Evolutionary conservation across 1,140 invertebrate genomes (phyloP), one percentile per base, ranked within the genome.

Genomic region (Asbolus verrucosus): DNA sequence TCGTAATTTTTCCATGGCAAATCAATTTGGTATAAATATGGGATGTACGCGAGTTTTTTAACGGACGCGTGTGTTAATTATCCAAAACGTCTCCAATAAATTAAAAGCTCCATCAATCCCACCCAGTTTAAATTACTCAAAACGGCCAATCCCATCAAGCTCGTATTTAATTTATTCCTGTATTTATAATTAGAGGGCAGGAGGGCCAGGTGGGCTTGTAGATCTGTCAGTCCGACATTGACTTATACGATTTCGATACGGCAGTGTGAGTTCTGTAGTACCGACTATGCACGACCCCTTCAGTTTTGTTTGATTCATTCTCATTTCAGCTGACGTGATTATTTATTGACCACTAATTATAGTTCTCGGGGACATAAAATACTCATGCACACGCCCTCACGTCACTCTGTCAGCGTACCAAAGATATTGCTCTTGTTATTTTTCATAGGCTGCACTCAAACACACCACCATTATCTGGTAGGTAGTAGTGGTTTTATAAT

Each of bases 301-400:
- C 46, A 54, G 46, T 54, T 54, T 54, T 54, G 21, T 59, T 76
- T 77, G 73, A 78, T 76, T 78, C 75, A 76, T 78, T 75, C 67
- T 59, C 75, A 39, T 67, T 75, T 74, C 72, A 70, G 66, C 75
- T 76, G 75, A 75, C 73, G 69, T 72, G 67, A 78, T 78, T 78
- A 78, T 78, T 78, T 78, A 78, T 78, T 76, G 67, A 63, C 67
- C 73, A 70, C 76, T 78, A 78, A 78, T 78, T 76, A 78, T 75
- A 75, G 75, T 67, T 73, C 74, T 70, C 68, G 68, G 71, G 67
- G 76, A 77, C 76, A 77, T 77, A 76, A 78, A 76, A 75, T 75
- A 75, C 73, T 71, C 67, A 60, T 31, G 33, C 70, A 33, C 69
- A 72, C 74, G 69, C 76, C 72, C 72, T 33, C 70, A 65, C 72